Evolutionary conservation across 2,113 vertebrate species (phyloP).

Genomic region (Aviceda subcristata): DNA sequence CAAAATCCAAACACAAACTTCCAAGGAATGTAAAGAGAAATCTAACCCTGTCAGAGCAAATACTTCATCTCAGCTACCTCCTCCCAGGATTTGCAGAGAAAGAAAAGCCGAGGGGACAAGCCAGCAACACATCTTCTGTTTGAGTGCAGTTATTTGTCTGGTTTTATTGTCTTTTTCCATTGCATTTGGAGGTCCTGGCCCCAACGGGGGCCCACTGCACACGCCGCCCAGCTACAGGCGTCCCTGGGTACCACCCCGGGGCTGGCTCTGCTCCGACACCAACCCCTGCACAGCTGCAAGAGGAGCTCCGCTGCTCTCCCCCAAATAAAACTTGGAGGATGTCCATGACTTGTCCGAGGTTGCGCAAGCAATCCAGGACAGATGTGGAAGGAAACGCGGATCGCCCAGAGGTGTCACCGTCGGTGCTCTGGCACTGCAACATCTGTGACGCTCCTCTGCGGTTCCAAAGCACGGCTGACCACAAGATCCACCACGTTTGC

Average conservation of each 20-base stretch:
- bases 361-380: not conserved
- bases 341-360: not conserved
- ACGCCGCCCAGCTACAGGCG: rapidly evolving
- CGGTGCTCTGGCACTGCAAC: not conserved
- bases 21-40: not conserved
- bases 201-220: not conserved
- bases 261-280: not conserved
- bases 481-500: not conserved
- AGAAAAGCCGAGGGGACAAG: not conserved
- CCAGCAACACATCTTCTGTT: not conserved
- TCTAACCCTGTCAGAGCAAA: not conserved
- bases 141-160: not conserved
- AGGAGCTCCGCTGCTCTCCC: not conserved
- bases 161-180: not conserved
- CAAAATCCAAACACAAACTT: not conserved
- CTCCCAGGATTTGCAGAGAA: not conserved
- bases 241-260: not conserved
- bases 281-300: not conserved
- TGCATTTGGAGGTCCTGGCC: not conserved
- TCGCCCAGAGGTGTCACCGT: not conserved
- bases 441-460: rapidly evolving
- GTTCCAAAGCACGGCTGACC: not conserved
- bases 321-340: not conserved
- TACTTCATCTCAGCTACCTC: not conserved
- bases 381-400: not conserved